These are phyloP conservation scores for Antheraea pernyi DNA, from an alignment of 1,140 invertebrate genomes.

Conservation along the genomic window DNA sequence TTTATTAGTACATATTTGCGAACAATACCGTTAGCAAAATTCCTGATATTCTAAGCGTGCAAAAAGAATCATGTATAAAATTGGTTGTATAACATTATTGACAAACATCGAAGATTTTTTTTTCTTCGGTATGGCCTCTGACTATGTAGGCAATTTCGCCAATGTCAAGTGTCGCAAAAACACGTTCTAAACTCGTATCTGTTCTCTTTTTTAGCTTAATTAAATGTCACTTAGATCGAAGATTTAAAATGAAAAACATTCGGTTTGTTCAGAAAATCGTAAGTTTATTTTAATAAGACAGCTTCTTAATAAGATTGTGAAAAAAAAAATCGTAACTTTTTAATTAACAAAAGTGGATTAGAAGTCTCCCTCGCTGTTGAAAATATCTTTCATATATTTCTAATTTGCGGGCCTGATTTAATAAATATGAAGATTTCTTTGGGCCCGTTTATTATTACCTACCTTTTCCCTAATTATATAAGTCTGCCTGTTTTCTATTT, in stretches of 20 bases:
- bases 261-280: neutral
- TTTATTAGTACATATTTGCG: neutral
- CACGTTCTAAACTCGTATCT: no score
- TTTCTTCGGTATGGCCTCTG: no score
- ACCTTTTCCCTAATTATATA: neutral
- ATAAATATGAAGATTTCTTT: neutral
- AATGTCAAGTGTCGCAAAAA: no score
- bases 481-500: no score
- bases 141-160: no score
- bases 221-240: no score
- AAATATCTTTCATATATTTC: conserved; percentile 9
- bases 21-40: neutral
- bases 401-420: neutral
- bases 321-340: conserved; percentile 10
- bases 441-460: neutral
- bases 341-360: conserved; percentile 10
- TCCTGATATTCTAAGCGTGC: no score
- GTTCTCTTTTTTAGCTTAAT: no score
- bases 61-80: no score
- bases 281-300: conserved; percentile 5
- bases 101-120: no score
- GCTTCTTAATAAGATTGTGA: conserved; percentile 8
- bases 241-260: neutral
- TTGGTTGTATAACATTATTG: no score
- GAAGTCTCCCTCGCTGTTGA: conserved; percentile 3